Base-by-base conservation (phyloP, 1,140 invertebrate species). In the Octopus bimaculoides region DNA sequence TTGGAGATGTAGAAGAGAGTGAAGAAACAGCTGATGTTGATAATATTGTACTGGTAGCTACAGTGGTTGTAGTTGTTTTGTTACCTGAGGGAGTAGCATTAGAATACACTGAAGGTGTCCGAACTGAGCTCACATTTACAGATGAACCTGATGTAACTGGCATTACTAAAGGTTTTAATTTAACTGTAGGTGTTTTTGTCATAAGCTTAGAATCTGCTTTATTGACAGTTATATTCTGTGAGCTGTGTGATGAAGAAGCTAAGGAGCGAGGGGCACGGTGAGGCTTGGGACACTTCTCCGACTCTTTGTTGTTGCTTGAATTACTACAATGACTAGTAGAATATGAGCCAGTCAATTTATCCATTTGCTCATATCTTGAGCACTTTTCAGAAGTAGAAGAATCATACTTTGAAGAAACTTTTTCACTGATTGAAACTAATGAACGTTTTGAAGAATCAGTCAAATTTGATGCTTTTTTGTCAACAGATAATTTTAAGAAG, bases 121-220 rank as follows among this genome's bases (percentile, higher is more conserved):
- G 26, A 20, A 52, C 73, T n/a, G 54, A 76, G 77, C 80, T 79
- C 61, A 87, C 77, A 81, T 82, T 85, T 5, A 85, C 81, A n/a
- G 87, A 83, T 53, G 85, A 84, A 66, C 84, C 83, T 9, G 85
- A 79, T 9, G 81, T 79, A 71, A 71, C 66, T 54, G 86, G 84
- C 75, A 89, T 84, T 17, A 82, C 84, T 53, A 89, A 81, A n/a
- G 87, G 89, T 81, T 89, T 89, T 55, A 89, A 79, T 79, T 89
- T 87, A n/a, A 89, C 87, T 20, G 88, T 89, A 6, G 87, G 86
- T 41, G 87, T 88, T 83, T 88, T 87, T n/a, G 82, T 85, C 76
- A 86, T 85, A 20, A 89, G 80, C 81, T 89, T 89, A 5, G 86
- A 85, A 75, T 89, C 88, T 5, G 85, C 81, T 81, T 87, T 88